phyloP scores from a whole-genome alignment of 2,888 invertebrate species.

The Euclidia mi region DNA sequence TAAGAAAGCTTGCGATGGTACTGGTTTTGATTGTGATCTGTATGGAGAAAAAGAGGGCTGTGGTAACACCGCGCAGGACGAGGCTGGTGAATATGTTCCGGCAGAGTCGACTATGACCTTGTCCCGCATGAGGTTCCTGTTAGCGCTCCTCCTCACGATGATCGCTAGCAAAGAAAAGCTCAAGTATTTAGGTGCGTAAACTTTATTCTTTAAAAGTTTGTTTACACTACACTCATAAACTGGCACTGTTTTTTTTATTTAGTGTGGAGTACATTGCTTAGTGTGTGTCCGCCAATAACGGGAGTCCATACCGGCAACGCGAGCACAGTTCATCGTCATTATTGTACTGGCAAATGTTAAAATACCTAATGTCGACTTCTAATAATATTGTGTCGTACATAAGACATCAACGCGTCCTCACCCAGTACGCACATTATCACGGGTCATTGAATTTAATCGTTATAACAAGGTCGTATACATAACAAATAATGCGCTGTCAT shows the following conservation, averaged over 20 bases:
- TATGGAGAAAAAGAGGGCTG: slow-evolving; percentile 16
- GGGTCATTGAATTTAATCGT: slow-evolving; percentile 67
- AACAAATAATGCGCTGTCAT: slow-evolving; percentile 75
- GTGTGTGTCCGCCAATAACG: slow-evolving; percentile 85
- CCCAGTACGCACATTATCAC: slow-evolving; percentile 63
- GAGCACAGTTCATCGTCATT: slow-evolving; percentile 64
- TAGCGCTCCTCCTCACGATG: slow-evolving; percentile 95
- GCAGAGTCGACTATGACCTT: slow-evolving; percentile 90
- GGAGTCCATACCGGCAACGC: slow-evolving; percentile 63
- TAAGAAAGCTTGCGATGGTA: slow-evolving; percentile 83
- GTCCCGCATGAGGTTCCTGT: slow-evolving; percentile 93
- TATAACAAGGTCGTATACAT: slow-evolving; percentile 69
- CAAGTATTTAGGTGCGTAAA: slow-evolving; percentile 93
- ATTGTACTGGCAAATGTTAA: slow-evolving; percentile 39
- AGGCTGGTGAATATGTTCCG: slow-evolving; percentile 6
- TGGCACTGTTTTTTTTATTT: slow-evolving; percentile 73
- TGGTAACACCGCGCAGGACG: slow-evolving; percentile 8
- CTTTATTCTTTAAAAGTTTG: slow-evolving; percentile 55
- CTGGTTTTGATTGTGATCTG: slow-evolving; percentile 67
- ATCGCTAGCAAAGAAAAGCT: slow-evolving; percentile 95
- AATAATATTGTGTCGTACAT: slow-evolving; percentile 63
- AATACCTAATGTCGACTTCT: slow-evolving; percentile 33
- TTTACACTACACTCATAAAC: slow-evolving; percentile 68
- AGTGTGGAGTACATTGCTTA: slow-evolving; percentile 82
- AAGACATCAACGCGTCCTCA: slow-evolving; percentile 81